Evolutionary conservation across 2,888 invertebrate genomes (phyloP).

Genomic region (Microplitis deprimator): DNA sequence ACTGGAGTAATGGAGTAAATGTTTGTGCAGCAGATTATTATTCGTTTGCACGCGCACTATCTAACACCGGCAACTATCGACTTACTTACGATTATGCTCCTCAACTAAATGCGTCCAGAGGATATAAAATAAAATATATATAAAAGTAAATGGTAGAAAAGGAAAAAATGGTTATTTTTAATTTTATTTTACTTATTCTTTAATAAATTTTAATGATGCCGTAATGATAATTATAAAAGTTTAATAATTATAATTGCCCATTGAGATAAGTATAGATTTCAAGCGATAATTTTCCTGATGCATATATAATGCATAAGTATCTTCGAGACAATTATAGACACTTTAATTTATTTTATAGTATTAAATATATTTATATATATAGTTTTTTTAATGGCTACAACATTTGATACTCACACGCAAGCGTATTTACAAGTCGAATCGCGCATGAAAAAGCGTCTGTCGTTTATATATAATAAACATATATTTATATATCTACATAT

Average conservation of each 20-base stretch:
- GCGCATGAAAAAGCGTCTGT: constrained; percentile 30
- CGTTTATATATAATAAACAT: not conserved
- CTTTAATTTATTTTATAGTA: constrained; percentile 3
- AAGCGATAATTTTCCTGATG: not conserved
- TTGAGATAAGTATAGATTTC: not conserved
- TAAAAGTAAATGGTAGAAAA: constrained; percentile 10
- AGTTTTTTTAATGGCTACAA: not conserved
- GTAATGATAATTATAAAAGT: not conserved
- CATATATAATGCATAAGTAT: not conserved
- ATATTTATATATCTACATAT: constrained; percentile 5
- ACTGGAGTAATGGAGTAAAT: too few relatives aligned
- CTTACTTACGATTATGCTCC: constrained; percentile 41
- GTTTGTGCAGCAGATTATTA: constrained; percentile 17
- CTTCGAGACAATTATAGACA: not conserved
- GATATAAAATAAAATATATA: constrained; percentile 27
- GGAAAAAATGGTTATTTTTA: not conserved
- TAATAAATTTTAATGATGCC: not conserved
- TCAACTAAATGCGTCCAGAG: constrained; percentile 31
- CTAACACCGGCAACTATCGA: constrained; percentile 36
- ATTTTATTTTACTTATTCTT: not conserved
- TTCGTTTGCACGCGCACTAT: constrained; percentile 33
- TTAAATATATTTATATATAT: not conserved
- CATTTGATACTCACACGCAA: constrained; percentile 26
- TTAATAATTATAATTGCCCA: not conserved
- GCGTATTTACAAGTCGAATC: constrained; percentile 29